These are phyloP conservation scores for Nothobranchius kuhntae DNA, from an alignment of 2,113 vertebrate species.

Conservation along the genomic window DNA sequence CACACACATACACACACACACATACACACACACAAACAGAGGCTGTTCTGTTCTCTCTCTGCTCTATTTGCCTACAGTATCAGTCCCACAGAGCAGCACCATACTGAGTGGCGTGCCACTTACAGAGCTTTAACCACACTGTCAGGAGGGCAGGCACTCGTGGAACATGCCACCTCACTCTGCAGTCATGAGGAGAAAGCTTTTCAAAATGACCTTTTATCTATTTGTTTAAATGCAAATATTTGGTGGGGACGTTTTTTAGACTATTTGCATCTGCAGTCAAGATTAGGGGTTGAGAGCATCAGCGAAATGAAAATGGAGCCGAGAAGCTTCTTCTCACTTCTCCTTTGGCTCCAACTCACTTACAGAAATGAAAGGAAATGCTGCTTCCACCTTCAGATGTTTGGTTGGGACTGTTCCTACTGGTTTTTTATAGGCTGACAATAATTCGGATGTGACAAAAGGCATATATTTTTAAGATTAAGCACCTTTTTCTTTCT, in stretches of 20 bases:
- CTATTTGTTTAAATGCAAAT: constrained; percentile 86
- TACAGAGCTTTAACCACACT: constrained; percentile 57
- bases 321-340: constrained; percentile 14
- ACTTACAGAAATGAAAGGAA: constrained; percentile 6
- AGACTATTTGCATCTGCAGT: constrained; percentile 79
- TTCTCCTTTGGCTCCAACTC: constrained; percentile 10
- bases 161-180: constrained; percentile 56
- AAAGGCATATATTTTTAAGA: neutral
- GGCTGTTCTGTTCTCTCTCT: constrained; percentile 48
- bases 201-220: constrained; percentile 77
- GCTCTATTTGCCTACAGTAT: constrained; percentile 60
- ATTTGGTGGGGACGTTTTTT: constrained; percentile 78
- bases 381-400: constrained; percentile 28
- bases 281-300: constrained; percentile 72
- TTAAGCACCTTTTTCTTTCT: constrained; percentile 7
- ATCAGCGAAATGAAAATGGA: constrained; percentile 28
- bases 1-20: constrained; percentile 12
- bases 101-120: constrained; percentile 64
- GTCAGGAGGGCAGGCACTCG: constrained; percentile 71
- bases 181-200: constrained; percentile 61
- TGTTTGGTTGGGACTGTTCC: no score
- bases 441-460: neutral
- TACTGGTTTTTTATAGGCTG: neutral
- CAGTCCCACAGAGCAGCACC: constrained; percentile 54
- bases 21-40: constrained; percentile 10